Evolutionary conservation across 2,797 vertebrate genomes (phyloP).

Genomic region (Apogon hyalosoma): DNA sequence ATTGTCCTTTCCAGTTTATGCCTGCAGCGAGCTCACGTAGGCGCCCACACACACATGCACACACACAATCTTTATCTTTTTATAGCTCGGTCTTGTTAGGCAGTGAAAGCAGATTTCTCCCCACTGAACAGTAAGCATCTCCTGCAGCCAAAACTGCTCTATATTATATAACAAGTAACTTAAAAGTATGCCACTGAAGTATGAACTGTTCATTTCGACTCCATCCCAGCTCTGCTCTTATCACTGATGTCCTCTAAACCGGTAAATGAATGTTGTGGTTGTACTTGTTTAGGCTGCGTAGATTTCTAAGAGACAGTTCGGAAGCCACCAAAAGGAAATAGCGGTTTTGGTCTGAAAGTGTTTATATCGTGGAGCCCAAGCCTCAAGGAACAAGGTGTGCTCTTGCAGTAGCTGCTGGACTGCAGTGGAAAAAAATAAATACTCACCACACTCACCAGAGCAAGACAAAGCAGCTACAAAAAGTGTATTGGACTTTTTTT

Average conservation of each 20-base stretch:
- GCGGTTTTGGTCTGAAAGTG: constrained; percentile 5
- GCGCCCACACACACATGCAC: constrained; percentile 6
- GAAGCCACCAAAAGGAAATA: constrained; percentile 30
- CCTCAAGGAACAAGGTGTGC: constrained; percentile 15
- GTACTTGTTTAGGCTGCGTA: neutral
- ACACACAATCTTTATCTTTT: constrained; percentile 57
- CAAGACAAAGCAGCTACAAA: neutral
- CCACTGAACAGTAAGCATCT: constrained; percentile 63
- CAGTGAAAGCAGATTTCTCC: constrained; percentile 65
- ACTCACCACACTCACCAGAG: neutral
- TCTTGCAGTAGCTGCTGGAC: constrained; percentile 16
- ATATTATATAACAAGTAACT: constrained; percentile 61
- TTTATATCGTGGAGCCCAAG: constrained; percentile 26
- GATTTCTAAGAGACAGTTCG: constrained; percentile 1
- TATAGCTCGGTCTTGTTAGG: constrained; percentile 70
- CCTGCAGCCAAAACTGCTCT: constrained; percentile 58
- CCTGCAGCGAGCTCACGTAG: constrained; percentile 41
- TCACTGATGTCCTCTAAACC: constrained; percentile 12
- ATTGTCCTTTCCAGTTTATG: constrained; percentile 63
- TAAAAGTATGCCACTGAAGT: constrained; percentile 44
- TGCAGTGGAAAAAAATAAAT: neutral
- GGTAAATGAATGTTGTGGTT: constrained; percentile 15
- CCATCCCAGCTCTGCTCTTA: neutral
- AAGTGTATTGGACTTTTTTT: neutral
- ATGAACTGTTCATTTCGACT: constrained; percentile 21